Percentiles rank a stretch among this genome's conserved stretches.
Evolutionary conservation across 2,797 vertebrate genomes (phyloP).

Genomic region (Pitangus sulphuratus): DNA sequence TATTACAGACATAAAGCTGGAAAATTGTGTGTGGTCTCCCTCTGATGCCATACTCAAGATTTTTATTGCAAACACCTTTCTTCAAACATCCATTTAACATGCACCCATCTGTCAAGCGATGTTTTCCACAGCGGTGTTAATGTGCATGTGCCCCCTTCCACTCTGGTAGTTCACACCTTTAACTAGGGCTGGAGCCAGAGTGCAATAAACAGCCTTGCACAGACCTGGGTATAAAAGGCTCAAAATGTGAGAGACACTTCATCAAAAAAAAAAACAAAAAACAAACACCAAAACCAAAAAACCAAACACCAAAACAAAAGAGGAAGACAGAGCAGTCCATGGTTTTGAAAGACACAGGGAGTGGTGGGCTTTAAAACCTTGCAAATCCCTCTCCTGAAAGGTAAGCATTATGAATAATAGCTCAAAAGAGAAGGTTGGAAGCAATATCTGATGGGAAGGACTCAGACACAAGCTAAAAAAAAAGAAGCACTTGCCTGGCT

Average conservation of each 20-base stretch:
- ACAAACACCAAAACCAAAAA: too few species aligned
- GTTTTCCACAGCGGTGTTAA: conserved; percentile 61
- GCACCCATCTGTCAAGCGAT: conserved; percentile 52
- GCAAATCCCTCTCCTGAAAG: not conserved
- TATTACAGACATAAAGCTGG: conserved; percentile 26
- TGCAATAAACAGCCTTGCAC: conserved; percentile 65
- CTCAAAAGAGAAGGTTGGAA: not conserved
- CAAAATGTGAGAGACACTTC: conserved; percentile 50
- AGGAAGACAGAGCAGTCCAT: not conserved
- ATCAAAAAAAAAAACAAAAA: not conserved
- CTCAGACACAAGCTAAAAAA: not conserved
- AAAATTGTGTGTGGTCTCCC: conserved; percentile 33
- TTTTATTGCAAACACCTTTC: conserved; percentile 57
- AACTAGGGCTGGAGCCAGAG: conserved; percentile 60
- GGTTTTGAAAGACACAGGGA: not conserved
- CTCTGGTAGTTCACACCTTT: conserved; percentile 67
- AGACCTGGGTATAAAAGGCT: conserved; percentile 50
- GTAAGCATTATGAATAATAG: not conserved
- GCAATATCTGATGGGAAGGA: not conserved
- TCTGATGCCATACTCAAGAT: conserved; percentile 29
- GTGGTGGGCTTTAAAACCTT: not conserved
- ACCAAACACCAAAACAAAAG: not conserved
- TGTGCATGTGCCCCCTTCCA: conserved; percentile 47
- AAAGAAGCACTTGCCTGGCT: not conserved
- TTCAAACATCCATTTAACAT: conserved; percentile 65